Base-by-base conservation (phyloP, 1,140 invertebrate genomes). In the Apis florea region DNA sequence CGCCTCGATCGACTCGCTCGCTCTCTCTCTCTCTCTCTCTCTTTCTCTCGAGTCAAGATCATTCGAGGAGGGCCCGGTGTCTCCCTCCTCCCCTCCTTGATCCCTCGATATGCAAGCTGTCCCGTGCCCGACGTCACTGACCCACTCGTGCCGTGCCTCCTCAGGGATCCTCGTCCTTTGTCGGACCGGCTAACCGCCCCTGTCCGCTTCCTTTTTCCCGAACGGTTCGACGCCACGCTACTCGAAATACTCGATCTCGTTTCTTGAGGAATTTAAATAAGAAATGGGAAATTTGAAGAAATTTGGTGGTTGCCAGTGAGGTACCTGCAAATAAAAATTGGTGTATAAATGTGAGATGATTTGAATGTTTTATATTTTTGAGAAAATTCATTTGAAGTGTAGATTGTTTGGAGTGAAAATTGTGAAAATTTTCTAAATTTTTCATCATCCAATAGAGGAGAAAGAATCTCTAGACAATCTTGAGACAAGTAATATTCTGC, bases 51-150 rank as follows among this genome's bases (percentile, higher is more conserved):
- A 64, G 67, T 54, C 51, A 51, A 54, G 73, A 77, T 77, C 79
- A 31, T 61, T 77, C 79, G 79, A 56, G n/a, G 40, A 49, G 72
- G 40, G 69, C 69, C 69, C 9, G 12, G 5, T 10, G 17, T 24
- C n/a, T 10, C 13, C 26, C 31, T 8, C 54, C 69, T 56, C 26
- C 26, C 19, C 13, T 8, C 26, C 21, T 26, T 8, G 26, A 31
- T 47, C 72, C 49, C 73, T 77, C 64, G 72, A 82, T 82, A 63
- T 71, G 59, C 83, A 71, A 74, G 59, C 84, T 82, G 84, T 83
- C 85, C 79, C 85, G 75, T 87, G 81, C 85, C 75, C 82, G 72
- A 86, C 85, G 85, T 86, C 85, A 87, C 77, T 82, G 66, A 83
- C 63, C 58, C 74, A 81, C 83, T 86, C 85, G 83, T 76, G 71